phyloP scores from a whole-genome alignment of 2,888 invertebrate genomes.

The Ecliptopera silaceata region DNA sequence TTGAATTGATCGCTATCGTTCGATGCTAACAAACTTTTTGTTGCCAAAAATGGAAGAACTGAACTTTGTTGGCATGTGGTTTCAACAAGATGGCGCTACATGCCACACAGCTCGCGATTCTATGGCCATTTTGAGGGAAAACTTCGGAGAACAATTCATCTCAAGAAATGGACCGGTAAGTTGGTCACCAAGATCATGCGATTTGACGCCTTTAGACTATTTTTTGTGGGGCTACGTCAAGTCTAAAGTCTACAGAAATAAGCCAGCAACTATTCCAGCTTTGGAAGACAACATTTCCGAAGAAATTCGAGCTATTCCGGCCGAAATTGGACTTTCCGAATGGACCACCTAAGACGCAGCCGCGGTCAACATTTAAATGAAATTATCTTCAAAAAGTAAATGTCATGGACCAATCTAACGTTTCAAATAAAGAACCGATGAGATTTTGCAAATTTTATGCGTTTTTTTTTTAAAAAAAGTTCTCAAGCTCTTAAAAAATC shows the following conservation, averaged over 20 bases:
- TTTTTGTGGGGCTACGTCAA: background rate
- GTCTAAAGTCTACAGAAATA: background rate
- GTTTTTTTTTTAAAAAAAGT: too few relatives aligned
- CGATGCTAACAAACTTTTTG: conserved; percentile 23
- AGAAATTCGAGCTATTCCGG: too few relatives aligned
- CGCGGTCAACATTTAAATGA: too few relatives aligned
- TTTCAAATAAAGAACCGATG: too few relatives aligned
- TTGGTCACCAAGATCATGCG: background rate
- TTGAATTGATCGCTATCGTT: conserved; percentile 24
- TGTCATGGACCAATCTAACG: too few relatives aligned
- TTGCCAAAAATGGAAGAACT: conserved; percentile 25
- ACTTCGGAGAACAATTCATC: too few relatives aligned
- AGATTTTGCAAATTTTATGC: too few relatives aligned
- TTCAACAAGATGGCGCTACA: conserved; percentile 33
- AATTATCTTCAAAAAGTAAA: too few relatives aligned
- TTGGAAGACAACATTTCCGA: too few relatives aligned
- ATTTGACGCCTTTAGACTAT: background rate
- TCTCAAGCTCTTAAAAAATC: too few relatives aligned
- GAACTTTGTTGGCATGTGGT: conserved; percentile 28
- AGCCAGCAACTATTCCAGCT: conserved; percentile 1
- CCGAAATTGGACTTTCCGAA: too few relatives aligned
- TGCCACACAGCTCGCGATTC: conserved; percentile 27
- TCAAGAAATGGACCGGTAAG: background rate
- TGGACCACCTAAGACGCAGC: too few relatives aligned
- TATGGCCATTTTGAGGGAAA: conserved; percentile 3